Evolutionary conservation across 92 coral and sea anemone species (phyloP).

Genomic region (Phenganax stokvisi): DNA sequence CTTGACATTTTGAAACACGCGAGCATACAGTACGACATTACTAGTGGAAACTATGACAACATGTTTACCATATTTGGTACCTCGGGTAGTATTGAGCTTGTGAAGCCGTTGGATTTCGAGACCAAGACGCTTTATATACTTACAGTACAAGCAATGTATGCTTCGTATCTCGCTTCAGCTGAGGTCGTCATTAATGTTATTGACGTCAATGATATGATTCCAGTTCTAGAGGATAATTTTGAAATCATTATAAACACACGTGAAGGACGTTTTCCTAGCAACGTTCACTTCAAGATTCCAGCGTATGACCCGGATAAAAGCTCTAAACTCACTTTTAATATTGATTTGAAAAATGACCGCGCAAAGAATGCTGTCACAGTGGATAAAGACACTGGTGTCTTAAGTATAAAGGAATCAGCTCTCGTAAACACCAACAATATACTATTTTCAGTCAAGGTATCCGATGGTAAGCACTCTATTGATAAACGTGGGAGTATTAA

Average conservation of each 20-base stretch:
- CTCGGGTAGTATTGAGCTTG: conserved; percentile 65
- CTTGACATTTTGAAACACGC: conserved; percentile 58
- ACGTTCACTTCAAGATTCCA: conserved; percentile 63
- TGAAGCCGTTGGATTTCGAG: conserved; percentile 64
- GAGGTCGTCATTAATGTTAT: conserved; percentile 54
- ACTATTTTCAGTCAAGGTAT: conserved; percentile 54
- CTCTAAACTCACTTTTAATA: conserved; percentile 52
- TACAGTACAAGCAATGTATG: conserved; percentile 66
- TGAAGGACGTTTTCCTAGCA: conserved; percentile 60
- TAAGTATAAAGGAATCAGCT: conserved; percentile 67
- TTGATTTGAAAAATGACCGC: conserved; percentile 48
- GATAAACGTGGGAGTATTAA: conserved; percentile 62
- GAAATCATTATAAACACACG: conserved; percentile 74
- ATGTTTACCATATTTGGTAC: conserved; percentile 59
- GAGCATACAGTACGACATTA: conserved; percentile 61
- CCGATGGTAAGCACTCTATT: conserved; percentile 57
- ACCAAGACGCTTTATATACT: conserved; percentile 64
- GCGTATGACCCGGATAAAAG: conserved; percentile 90
- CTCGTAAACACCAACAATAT: conserved; percentile 57
- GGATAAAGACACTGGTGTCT: conserved; percentile 63
- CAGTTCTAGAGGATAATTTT: conserved; percentile 66
- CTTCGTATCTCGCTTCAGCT: conserved; percentile 59
- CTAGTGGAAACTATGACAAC: conserved; percentile 60
- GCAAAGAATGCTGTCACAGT: conserved; percentile 52
- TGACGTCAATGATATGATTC: conserved; percentile 76